phyloP scores from a whole-genome alignment of 2,113 vertebrate genomes.

The Chlorodrepanis virens region DNA sequence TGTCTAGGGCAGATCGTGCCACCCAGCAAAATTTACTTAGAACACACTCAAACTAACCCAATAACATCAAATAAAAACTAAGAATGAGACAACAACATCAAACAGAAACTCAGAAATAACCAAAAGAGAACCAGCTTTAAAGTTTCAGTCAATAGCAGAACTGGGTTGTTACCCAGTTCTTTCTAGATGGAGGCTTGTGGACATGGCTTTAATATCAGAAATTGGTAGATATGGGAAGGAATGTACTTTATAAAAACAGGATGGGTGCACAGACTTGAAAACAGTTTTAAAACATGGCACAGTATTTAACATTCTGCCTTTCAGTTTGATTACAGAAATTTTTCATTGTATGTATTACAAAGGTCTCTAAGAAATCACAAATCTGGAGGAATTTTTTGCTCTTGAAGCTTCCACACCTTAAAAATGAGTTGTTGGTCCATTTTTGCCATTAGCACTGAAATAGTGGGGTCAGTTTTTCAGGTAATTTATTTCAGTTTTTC shows the following conservation, averaged over 20 bases:
- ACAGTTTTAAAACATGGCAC: not conserved
- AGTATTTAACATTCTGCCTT: not conserved
- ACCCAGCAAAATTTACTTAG: not conserved
- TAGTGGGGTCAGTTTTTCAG: not conserved
- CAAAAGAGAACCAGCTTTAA: not conserved
- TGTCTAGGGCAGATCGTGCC: constrained; percentile 26
- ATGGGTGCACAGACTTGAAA: not conserved
- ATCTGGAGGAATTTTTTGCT: not conserved
- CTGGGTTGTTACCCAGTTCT: not conserved
- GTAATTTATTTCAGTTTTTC: not conserved
- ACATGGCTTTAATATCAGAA: not conserved
- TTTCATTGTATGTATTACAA: not conserved
- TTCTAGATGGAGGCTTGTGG: not conserved
- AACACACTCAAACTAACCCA: not conserved
- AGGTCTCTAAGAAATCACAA: not conserved
- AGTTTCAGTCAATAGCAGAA: not conserved
- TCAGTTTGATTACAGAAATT: not conserved
- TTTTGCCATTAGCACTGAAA: not conserved
- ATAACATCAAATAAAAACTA: constrained; percentile 19
- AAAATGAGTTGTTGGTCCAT: not conserved
- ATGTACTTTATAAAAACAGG: not conserved
- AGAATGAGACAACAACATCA: not conserved
- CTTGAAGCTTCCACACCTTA: not conserved
- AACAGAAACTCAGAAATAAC: not conserved
- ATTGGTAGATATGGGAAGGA: not conserved